These are phyloP conservation scores for Dendroctonus valens DNA, from an alignment of 1,140 invertebrate species.

Conservation along the genomic window DNA sequence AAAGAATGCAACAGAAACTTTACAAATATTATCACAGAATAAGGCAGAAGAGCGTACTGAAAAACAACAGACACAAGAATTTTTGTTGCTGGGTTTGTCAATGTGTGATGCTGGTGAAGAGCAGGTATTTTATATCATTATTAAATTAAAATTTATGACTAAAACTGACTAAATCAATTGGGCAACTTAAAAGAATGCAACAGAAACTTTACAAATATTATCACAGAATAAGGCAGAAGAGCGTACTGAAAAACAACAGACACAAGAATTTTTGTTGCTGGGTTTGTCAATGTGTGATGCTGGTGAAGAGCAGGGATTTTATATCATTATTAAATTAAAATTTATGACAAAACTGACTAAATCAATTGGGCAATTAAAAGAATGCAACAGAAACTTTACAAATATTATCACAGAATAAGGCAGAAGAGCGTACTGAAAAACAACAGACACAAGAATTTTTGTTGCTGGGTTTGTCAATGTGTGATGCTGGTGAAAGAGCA, in stretches of 20 bases:
- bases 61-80: not conserved
- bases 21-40: not conserved
- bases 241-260: conserved; percentile 3
- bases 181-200: not conserved
- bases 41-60: conserved; percentile 2
- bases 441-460: not conserved
- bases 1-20: not conserved
- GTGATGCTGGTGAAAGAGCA: not conserved
- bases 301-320: not conserved
- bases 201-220: not conserved
- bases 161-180: no score
- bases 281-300: not conserved
- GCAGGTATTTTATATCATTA: no score
- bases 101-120: not conserved
- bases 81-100: not conserved
- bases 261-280: not conserved
- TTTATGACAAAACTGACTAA: no score
- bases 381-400: not conserved
- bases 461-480: not conserved
- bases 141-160: no score
- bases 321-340: no score
- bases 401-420: not conserved
- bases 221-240: conserved; percentile 6
- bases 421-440: conserved; percentile 8
- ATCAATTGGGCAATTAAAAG: not conserved